phyloP scores from a whole-genome alignment of 1,140 invertebrate genomes.

The Potamilus streckersoni region DNA sequence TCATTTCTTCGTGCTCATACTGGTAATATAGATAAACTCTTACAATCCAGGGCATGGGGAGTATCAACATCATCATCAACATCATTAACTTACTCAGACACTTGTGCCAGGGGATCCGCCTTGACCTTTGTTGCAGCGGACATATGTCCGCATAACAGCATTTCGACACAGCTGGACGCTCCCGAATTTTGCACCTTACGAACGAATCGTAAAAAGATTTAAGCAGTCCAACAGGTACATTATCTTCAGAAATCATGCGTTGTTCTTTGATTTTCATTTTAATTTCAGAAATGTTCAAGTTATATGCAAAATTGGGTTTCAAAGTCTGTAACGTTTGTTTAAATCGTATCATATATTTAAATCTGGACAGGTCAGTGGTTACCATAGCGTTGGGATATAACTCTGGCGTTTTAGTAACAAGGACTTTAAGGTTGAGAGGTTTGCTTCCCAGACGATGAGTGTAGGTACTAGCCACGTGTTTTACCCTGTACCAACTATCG shows the following conservation, averaged over 20 bases:
- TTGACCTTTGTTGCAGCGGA: not conserved
- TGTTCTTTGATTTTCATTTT: conserved; percentile 1
- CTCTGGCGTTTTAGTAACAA: conserved; percentile 7
- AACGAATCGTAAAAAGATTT: conserved; percentile 16
- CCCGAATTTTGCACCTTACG: conserved; percentile 22
- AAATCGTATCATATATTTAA: conserved; percentile 13
- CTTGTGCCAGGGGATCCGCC: conserved; percentile 3
- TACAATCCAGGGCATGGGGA: conserved; percentile 10
- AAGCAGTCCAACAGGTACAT: conserved; percentile 16
- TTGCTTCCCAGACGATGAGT: not conserved
- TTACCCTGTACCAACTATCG: conserved; percentile 3
- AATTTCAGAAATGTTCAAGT: not conserved
- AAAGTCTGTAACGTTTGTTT: conserved; percentile 6
- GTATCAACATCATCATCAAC: not conserved
- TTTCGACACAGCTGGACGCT: conserved; percentile 1
- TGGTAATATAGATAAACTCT: conserved; percentile 14
- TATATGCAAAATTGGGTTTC: conserved; percentile 2
- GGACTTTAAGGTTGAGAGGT: not conserved
- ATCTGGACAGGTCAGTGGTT: conserved; percentile 6
- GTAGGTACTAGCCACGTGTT: conserved; percentile 1
- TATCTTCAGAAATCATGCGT: conserved; percentile 11
- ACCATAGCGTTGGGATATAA: conserved; percentile 4
- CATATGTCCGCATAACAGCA: conserved; percentile 12
- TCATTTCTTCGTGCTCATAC: conserved; percentile 20
- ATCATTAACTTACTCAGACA: conserved; percentile 13